Percentiles rank a stretch among this genome's conserved stretches.
Conservation (phyloP, 2,888 invertebrate genomes). For the Polyommatus iphigenia region DNA sequence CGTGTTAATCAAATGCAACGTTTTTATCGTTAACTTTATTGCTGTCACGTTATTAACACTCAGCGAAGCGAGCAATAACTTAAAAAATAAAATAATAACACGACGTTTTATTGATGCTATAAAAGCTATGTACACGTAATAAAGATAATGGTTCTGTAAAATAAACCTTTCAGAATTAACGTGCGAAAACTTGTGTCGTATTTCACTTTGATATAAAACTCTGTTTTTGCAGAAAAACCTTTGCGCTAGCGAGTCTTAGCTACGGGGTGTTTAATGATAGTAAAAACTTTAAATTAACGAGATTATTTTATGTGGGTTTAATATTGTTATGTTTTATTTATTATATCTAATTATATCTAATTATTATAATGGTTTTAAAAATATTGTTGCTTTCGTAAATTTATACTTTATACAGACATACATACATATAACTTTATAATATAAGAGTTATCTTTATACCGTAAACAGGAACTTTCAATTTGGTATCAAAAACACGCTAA, state of each 20-base stretch:
- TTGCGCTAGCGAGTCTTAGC: background rate
- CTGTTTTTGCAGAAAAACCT: background rate
- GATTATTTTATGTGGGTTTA: background rate
- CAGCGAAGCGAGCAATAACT: background rate
- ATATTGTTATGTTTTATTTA: background rate
- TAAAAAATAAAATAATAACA: conserved; percentile 20
- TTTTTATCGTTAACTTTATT: conserved; percentile 6
- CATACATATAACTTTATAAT: too few species aligned
- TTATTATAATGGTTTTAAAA: background rate
- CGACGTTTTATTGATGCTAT: background rate
- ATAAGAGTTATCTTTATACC: too few species aligned
- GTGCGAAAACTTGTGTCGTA: conserved; percentile 10
- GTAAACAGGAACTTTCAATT: too few species aligned
- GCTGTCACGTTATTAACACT: conserved; percentile 7
- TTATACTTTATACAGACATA: too few species aligned
- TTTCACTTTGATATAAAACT: conserved; percentile 15
- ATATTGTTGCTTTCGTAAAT: too few species aligned
- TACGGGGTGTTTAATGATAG: background rate
- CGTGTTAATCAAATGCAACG: background rate
- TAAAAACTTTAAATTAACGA: background rate
- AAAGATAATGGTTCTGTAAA: conserved; percentile 1
- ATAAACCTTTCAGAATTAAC: conserved; percentile 13
- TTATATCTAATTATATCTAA: background rate
- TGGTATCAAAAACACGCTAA: too few species aligned
- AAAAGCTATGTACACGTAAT: conserved; percentile 1